Evolutionary conservation across 2,888 invertebrate species (phyloP), one percentile per base, ranked within the genome.

Genomic region (Phengaris alcon): DNA sequence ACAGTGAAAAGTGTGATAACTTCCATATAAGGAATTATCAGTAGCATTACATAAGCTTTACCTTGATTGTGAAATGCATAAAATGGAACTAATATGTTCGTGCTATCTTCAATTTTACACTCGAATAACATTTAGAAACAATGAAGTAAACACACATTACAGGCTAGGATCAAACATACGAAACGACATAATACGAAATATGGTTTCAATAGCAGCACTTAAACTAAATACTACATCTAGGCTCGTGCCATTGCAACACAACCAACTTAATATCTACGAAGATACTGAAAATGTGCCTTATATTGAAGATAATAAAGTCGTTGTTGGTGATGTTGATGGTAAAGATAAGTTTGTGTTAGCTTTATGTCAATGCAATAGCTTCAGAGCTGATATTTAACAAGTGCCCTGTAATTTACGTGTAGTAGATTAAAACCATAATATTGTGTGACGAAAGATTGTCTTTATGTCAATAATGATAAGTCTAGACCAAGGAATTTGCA

Each of bases 371-470:
- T 88, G 88, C 88, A 88, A 89, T 87, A 85, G 86, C 87, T 85
- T 87, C 84, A 83, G 83, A 87, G 87, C 88, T 90, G 88, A 90
- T 90, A 91, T 90, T 91, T 91, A 90, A 90, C 88, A 88, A 87
- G 87, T 85, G 83, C 81, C 81, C 83, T 81, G 84, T 90, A 88
- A 90, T 90, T 89, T 89, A 90, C 88, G 87, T 87, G 85, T 86
- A 85, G 12, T 12, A 52, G 87, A 89, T 90, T 89, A 89, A 87
- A 90, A 87, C 87, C 85, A 88, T 87, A 86, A 85, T 85, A 84
- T 87, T 85, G 76, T 80, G 82, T 89, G 87, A 85, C 85, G 87
- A 87, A 89, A 88, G 85, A 82, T 81, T 78, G 79, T 83, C 85
- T 85, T n/a, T n/a, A n/a, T n/a, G n/a, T n/a, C n/a, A n/a, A n/a